Percentiles rank a stretch among this genome's conserved stretches.
Evolutionary conservation across 1,140 invertebrate species (phyloP).

Genomic region (Trichonephila clavata): DNA sequence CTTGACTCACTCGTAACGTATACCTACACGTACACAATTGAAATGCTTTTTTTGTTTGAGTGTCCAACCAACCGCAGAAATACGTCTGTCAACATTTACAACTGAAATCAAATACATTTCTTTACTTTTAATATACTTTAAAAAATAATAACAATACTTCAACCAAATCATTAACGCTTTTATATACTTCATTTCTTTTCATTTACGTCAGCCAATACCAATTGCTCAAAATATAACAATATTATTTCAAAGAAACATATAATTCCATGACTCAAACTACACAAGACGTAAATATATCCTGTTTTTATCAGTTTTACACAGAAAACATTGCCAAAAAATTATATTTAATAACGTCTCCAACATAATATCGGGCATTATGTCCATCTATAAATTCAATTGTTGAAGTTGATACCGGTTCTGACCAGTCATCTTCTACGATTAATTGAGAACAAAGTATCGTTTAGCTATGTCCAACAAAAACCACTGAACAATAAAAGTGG

Average conservation of each 20-base stretch:
- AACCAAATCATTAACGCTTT: too few relatives aligned
- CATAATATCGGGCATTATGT: not conserved
- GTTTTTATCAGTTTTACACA: not conserved
- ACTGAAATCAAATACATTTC: too few relatives aligned
- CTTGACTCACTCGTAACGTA: too few relatives aligned
- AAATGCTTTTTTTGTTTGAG: too few relatives aligned
- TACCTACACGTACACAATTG: too few relatives aligned
- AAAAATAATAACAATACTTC: too few relatives aligned
- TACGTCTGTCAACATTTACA: too few relatives aligned
- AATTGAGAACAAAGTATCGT: constrained; percentile 19
- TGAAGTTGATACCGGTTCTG: not conserved
- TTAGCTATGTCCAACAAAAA: constrained; percentile 5
- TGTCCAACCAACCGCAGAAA: too few relatives aligned
- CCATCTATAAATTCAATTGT: constrained; percentile 30
- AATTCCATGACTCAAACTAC: not conserved
- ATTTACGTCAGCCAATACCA: not conserved
- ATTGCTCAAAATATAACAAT: not conserved
- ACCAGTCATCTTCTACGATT: not conserved
- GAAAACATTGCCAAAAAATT: not conserved
- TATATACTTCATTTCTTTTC: too few relatives aligned
- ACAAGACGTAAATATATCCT: not conserved
- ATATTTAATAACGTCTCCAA: not conserved
- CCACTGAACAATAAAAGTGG: not conserved
- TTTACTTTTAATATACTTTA: too few relatives aligned
- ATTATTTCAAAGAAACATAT: not conserved